Base-by-base conservation (phyloP, 2,888 invertebrate species). In the Arctia plantaginis region DNA sequence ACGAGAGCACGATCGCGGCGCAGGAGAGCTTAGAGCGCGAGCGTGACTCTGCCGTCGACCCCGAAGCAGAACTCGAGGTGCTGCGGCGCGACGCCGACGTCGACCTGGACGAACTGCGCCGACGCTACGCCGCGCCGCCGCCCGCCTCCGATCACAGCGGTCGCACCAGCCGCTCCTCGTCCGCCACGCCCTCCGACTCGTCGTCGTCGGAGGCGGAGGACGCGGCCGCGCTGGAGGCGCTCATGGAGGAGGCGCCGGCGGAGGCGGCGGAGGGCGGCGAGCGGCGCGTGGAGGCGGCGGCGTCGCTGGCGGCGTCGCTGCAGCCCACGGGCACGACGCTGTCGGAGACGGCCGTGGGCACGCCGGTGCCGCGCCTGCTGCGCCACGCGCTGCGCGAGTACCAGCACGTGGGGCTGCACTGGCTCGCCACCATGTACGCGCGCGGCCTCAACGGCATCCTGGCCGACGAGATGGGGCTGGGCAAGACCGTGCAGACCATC, bases 321-420 rank as follows among this genome's bases (percentile, higher is more conserved):
- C 99, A 99, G 93, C 99, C 99, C 4, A 99, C 99, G 91, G 99
- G 99, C 90, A 99, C 99, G 90, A 99, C 99, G 35, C 96, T 99
- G 83, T 98, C 99, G 85, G 99, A 99, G 75, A 99, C 99, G 72
- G 98, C 98, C 73, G 99, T 99, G 87, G 99, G 98, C 79, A 99
- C 99, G 67, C 98, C 98, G 87, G 98, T 99, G 90, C 99, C 99
- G 84, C 98, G 98, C 90, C 96, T 99, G 88, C 95, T 99, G 85
- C 98, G 98, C 91, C 99, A 99, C 93, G 95, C 97, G 77, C 96
- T 99, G 85, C 97, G 99, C 87, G 99, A 99, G 95, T 99, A 99
- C 95, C 99, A 99, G 95, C 99, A 99, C 93, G 99, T 99, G 90
- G 99, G 99, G 71, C 96, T 99, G 86, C 99, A 99, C 94, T 99